A percentile compares a stretch with the other conserved stretches of the same genome.
Evolutionary conservation across 2,888 invertebrate genomes (phyloP).

Genomic region (Epinotia demarniana): DNA sequence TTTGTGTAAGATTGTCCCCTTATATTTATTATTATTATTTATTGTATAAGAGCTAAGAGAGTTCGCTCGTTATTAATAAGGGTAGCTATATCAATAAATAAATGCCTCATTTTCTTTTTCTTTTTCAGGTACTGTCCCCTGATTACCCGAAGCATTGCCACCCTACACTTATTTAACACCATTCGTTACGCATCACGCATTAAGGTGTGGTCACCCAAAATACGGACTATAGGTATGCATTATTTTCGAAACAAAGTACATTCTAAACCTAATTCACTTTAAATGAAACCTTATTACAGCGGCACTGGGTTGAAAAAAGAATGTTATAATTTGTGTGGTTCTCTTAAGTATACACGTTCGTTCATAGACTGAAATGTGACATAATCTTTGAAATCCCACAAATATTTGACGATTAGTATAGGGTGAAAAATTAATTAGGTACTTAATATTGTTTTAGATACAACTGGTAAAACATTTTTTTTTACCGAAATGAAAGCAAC

Average conservation of each 20-base stretch:
- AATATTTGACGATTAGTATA: too few species aligned
- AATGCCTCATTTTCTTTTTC: conserved; percentile 33
- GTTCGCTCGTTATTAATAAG: neutral
- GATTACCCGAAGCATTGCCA: conserved; percentile 49
- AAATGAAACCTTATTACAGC: neutral
- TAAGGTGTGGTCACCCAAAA: conserved; percentile 61
- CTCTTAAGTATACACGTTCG: neutral
- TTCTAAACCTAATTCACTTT: neutral
- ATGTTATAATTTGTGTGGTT: neutral
- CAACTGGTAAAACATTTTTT: too few species aligned
- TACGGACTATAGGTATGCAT: conserved; percentile 4
- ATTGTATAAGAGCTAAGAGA: neutral
- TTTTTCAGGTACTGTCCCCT: conserved; percentile 59
- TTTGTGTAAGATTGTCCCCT: too few species aligned
- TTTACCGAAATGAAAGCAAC: too few species aligned
- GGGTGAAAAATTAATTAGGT: too few species aligned
- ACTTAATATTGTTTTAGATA: too few species aligned
- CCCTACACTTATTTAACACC: conserved; percentile 62
- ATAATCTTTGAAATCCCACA: neutral
- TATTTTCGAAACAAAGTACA: neutral
- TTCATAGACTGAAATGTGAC: neutral
- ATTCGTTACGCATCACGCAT: conserved; percentile 59
- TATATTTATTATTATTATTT: too few species aligned
- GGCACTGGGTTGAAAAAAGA: neutral
- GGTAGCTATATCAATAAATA: neutral